Conservation (phyloP, 1,140 invertebrate genomes). For the Halyomorpha halys region DNA sequence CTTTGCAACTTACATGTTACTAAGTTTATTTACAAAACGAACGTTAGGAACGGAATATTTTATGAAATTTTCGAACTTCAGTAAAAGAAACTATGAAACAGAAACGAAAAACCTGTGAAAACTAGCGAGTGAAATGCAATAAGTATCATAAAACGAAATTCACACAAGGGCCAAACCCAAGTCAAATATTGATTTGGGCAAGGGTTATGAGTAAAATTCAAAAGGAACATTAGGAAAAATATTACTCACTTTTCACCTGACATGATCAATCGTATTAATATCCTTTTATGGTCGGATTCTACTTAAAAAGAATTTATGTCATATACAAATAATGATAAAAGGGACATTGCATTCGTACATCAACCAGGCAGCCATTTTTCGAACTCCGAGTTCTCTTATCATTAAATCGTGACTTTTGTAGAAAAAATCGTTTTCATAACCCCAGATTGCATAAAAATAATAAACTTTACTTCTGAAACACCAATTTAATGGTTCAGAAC, state of each 20-base stretch:
- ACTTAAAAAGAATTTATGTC: constrained; percentile 2
- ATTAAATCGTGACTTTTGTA: neutral
- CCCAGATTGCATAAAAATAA: no score
- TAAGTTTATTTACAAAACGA: no score
- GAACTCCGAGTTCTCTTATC: constrained; percentile 1
- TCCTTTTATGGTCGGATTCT: neutral
- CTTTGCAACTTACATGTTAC: no score
- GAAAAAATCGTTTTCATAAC: no score
- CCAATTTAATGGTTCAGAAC: no score
- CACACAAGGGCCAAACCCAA: constrained; percentile 10
- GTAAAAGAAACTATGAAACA: no score
- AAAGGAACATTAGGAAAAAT: neutral
- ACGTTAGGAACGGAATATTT: no score
- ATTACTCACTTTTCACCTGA: constrained; percentile 10
- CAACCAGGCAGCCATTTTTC: constrained; percentile 11
- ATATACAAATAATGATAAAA: constrained; percentile 11
- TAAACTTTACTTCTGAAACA: no score
- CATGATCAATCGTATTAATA: neutral
- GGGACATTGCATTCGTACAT: constrained; percentile 9
- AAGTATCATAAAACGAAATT: neutral
- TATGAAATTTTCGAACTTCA: no score
- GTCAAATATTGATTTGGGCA: constrained; percentile 9
- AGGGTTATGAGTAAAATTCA: neutral
- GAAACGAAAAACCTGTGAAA: no score
- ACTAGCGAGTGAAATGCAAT: no score